phyloP scores from a whole-genome alignment of 2,797 vertebrate species.

The Sebastes diploproa region DNA sequence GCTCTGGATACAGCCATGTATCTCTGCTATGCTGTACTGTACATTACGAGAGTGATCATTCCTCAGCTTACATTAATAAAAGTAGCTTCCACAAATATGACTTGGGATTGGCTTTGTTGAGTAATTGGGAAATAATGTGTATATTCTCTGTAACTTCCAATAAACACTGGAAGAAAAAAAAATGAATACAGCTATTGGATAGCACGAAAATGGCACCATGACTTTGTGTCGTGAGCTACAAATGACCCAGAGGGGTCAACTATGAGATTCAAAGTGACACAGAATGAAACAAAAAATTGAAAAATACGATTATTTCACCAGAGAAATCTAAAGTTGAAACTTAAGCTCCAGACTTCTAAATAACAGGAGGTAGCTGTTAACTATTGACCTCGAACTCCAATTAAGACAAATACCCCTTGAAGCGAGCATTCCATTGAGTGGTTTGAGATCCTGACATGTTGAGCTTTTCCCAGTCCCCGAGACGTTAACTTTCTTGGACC shows the following conservation, averaged over 20 bases:
- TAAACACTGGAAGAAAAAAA: background rate
- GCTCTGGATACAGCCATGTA: slow-evolving; percentile 50
- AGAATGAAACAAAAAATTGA: slow-evolving; percentile 32
- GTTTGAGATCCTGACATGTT: slow-evolving; percentile 34
- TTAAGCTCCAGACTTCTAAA: slow-evolving; percentile 64
- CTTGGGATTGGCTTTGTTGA: slow-evolving; percentile 12
- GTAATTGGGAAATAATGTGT: slow-evolving; percentile 21
- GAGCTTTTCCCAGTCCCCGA: slow-evolving; percentile 21
- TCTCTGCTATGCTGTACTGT: slow-evolving; percentile 18
- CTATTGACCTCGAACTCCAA: slow-evolving; percentile 61
- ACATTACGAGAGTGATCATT: slow-evolving; percentile 10
- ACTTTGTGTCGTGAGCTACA: slow-evolving; percentile 37
- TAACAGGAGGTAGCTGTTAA: slow-evolving; percentile 83
- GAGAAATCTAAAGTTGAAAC: slow-evolving; percentile 62
- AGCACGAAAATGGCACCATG: slow-evolving; percentile 45
- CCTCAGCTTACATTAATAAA: slow-evolving; percentile 26
- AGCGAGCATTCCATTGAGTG: slow-evolving; percentile 37
- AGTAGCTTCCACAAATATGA: slow-evolving; percentile 24
- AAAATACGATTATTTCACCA: slow-evolving; percentile 54
- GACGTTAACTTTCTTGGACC: slow-evolving; percentile 33
- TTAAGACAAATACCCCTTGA: slow-evolving; percentile 59
- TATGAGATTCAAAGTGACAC: slow-evolving; percentile 44
- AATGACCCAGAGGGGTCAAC: slow-evolving; percentile 38
- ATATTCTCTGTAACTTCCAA: slow-evolving; percentile 9
- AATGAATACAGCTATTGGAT: slow-evolving; percentile 12